phyloP scores from a whole-genome alignment of 2,888 invertebrate genomes.

The Diaphora mendica region DNA sequence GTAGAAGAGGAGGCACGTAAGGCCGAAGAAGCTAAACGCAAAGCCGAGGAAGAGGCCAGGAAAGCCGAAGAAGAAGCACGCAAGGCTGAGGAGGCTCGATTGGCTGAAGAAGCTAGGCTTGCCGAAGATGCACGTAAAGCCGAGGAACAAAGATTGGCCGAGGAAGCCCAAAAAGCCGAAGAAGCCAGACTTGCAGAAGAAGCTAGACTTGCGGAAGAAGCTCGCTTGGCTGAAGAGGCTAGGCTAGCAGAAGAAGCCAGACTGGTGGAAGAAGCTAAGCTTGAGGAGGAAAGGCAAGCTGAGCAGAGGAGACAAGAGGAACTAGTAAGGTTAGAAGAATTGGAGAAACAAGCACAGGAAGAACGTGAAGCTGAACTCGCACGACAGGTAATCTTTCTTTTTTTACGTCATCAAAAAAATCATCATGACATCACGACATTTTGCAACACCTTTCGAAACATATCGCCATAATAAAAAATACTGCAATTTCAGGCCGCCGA shows the following conservation, averaged over 20 bases:
- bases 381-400: constrained; percentile 81
- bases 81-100: constrained; percentile 77
- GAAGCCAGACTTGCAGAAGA: constrained; percentile 72
- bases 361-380: constrained; percentile 89
- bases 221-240: constrained; percentile 78
- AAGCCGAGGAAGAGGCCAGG: constrained; percentile 80
- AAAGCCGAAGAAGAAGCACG: constrained; percentile 81
- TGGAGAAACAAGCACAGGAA: constrained; percentile 88
- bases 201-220: constrained; percentile 81
- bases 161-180: constrained; percentile 76
- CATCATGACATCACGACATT: too few relatives aligned
- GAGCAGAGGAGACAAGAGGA: constrained; percentile 86
- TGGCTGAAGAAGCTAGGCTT: constrained; percentile 77
- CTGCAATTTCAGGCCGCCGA: constrained; percentile 86
- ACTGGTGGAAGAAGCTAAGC: constrained; percentile 73
- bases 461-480: neutral
- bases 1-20: constrained; percentile 86
- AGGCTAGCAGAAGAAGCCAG: constrained; percentile 71
- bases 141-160: constrained; percentile 77
- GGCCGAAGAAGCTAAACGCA: constrained; percentile 82
- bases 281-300: constrained; percentile 78
- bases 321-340: constrained; percentile 85
- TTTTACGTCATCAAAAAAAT: neutral
- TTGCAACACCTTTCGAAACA: neutral
- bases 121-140: constrained; percentile 72